A percentile compares a stretch with the other conserved stretches of the same genome.
phyloP scores from a whole-genome alignment of 2,797 vertebrate genomes.

The Eremophila alpestris region DNA sequence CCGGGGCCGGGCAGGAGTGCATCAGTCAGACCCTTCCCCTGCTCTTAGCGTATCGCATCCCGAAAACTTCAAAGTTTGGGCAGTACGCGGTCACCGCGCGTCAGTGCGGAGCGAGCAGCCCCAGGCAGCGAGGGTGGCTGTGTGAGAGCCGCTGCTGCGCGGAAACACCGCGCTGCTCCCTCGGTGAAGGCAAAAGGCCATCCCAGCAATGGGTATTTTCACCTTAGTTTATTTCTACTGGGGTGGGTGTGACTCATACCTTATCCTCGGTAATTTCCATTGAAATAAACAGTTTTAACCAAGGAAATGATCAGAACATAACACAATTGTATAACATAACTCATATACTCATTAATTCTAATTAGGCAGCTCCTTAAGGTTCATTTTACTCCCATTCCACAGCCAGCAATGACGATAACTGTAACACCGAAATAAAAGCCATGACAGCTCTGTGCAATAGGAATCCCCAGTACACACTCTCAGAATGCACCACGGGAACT shows the following conservation, averaged over 20 bases:
- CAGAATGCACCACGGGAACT: neutral
- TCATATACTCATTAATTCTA: neutral
- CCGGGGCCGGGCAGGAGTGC: rapidly evolving
- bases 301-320: neutral
- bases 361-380: neutral
- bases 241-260: neutral
- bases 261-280: neutral
- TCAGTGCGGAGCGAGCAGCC: neutral
- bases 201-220: neutral
- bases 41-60: no score
- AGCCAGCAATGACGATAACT: neutral
- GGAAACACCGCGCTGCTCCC: rapidly evolving
- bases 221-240: neutral
- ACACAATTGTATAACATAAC: neutral
- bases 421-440: neutral
- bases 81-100: rapidly evolving
- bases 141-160: rapidly evolving
- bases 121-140: rapidly evolving
- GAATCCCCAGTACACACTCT: neutral
- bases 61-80: rapidly evolving
- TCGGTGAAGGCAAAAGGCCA: neutral
- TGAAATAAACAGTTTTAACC: neutral
- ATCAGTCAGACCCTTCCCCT: rapidly evolving
- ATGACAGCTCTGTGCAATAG: neutral
- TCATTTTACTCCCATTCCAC: neutral